Evolutionary conservation across 2,888 invertebrate species (phyloP).

Genomic region (Ormyrus rosae): DNA sequence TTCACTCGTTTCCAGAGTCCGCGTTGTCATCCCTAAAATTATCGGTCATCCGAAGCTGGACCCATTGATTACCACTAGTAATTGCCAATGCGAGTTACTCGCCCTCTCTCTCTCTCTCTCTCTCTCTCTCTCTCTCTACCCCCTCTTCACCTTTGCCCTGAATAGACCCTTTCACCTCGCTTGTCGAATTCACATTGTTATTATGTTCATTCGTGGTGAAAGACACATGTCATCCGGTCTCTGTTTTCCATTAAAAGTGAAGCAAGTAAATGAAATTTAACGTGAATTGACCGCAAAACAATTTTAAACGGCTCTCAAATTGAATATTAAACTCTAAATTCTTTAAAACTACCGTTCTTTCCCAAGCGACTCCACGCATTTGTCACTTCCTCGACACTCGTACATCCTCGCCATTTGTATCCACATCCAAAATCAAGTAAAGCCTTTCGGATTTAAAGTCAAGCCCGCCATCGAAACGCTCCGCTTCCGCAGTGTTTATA

Average conservation of each 20-base stretch:
- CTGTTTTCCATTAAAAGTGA: no score
- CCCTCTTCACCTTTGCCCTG: neutral
- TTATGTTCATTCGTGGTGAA: no score
- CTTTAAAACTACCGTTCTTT: no score
- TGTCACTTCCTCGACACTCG: neutral
- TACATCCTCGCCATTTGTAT: constrained; percentile 27
- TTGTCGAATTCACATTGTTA: neutral
- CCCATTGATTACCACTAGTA: constrained; percentile 71
- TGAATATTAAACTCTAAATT: no score
- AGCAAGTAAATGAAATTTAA: no score
- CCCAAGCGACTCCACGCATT: no score
- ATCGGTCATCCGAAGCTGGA: constrained; percentile 65
- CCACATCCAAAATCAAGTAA: constrained; percentile 10
- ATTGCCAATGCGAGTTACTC: constrained; percentile 65
- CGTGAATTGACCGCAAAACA: no score
- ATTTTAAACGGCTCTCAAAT: no score
- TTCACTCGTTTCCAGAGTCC: constrained; percentile 51
- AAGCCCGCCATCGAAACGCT: neutral
- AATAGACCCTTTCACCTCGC: neutral
- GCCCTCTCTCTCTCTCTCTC: constrained; percentile 44
- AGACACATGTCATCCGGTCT: no score
- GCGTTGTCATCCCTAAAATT: constrained; percentile 67
- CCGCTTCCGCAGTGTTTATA: neutral
- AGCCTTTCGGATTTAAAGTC: neutral
- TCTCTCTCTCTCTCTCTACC: constrained; percentile 38